Conservation (phyloP, 2,113 vertebrate species). For the Barnardius zonarius region DNA sequence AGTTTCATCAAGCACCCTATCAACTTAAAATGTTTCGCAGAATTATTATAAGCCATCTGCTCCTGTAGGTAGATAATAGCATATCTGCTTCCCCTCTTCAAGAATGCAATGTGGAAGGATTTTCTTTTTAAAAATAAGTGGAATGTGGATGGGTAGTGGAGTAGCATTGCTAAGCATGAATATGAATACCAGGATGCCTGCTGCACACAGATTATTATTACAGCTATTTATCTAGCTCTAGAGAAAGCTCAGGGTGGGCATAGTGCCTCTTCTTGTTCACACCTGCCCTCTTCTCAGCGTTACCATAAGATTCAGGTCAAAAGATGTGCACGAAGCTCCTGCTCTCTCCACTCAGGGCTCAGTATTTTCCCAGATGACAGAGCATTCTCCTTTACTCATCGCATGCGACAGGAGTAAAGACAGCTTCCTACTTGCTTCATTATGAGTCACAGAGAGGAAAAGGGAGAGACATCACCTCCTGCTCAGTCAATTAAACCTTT, state of each 20-base stretch:
- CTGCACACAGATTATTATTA: background rate
- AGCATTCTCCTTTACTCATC: background rate
- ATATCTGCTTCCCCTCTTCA: background rate
- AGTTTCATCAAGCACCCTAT: background rate
- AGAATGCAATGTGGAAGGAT: background rate
- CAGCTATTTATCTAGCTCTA: background rate
- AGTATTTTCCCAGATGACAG: background rate
- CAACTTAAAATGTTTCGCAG: background rate
- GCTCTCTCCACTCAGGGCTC: background rate
- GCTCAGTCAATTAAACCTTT: background rate
- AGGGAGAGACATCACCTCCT: background rate
- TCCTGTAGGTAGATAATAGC: background rate
- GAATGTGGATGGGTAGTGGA: background rate
- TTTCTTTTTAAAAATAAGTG: background rate
- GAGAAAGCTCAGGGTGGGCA: background rate
- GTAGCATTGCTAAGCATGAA: background rate
- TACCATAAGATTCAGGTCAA: background rate
- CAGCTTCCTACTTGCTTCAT: background rate
- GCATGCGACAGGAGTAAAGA: background rate
- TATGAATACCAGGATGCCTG: background rate
- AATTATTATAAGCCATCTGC: background rate
- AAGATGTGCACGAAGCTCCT: fast-evolving
- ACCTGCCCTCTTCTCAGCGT: background rate
- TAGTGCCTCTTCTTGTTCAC: background rate
- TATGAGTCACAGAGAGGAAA: slow-evolving; percentile 22